Evolutionary conservation across 2,888 invertebrate genomes (phyloP).

Genomic region (Pristionchus entomophagus): DNA sequence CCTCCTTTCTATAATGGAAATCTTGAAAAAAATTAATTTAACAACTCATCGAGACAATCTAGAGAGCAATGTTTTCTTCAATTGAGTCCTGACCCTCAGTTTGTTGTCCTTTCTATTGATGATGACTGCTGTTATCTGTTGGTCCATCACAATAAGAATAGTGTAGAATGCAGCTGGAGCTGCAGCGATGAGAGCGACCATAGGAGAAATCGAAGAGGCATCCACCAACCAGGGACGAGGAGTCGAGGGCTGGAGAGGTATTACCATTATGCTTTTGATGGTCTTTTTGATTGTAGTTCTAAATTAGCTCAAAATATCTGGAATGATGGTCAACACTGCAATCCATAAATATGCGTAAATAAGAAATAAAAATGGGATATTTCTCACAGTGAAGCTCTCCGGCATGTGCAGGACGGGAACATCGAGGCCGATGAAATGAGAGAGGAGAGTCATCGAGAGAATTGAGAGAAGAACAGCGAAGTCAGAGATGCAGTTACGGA

Average conservation of each 20-base stretch:
- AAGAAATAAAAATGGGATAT: no score
- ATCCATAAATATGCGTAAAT: no score
- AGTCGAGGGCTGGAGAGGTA: conserved; percentile 64
- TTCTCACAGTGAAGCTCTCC: conserved; percentile 60
- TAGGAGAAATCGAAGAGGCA: conserved; percentile 52
- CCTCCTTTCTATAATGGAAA: conserved; percentile 86
- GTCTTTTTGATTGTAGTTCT: not conserved
- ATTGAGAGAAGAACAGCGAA: conserved; percentile 80
- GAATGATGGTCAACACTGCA: no score
- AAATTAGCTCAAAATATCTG: no score
- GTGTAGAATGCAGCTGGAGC: conserved; percentile 78
- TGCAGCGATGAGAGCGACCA: conserved; percentile 75
- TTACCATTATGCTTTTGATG: no score
- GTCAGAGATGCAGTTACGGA: conserved; percentile 78
- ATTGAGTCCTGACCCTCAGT: conserved; percentile 76
- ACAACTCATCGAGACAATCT: not conserved
- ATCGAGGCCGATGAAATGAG: conserved; percentile 75
- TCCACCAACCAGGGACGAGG: conserved; percentile 65
- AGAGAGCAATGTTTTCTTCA: not conserved
- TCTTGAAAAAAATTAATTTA: not conserved
- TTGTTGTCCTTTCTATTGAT: conserved; percentile 79
- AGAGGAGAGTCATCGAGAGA: conserved; percentile 77
- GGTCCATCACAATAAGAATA: conserved; percentile 79
- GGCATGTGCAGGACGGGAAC: conserved; percentile 79
- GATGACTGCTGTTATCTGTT: conserved; percentile 79